Evolutionary conservation across 2,888 invertebrate genomes (phyloP), one percentile per base, ranked within the genome.

Genomic region (Iselma pallidipennis): DNA sequence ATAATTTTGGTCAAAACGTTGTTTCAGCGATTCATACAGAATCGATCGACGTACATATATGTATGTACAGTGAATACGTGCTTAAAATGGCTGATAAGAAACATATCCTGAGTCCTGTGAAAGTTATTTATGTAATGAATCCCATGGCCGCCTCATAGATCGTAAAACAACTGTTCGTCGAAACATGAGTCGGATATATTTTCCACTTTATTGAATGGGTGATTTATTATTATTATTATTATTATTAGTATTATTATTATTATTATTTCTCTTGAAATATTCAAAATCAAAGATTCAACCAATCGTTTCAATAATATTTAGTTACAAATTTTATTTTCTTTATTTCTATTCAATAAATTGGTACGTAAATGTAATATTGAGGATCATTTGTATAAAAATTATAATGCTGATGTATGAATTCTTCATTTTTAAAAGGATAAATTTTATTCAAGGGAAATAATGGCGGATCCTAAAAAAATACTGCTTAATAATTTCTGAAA

Each of bases 81-180:
- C 48, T 48, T 58, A 55, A 67, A 37, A 37, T 37, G 9, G 16
- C 31, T 33, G 31, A 37, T 6, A 6, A 9, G 9, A 10, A 37
- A 16, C 37, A 16, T 37, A 16, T 9, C 10, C 16, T 7, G 16
- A 45, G 23, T 45, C 64, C 68, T 65, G 58, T 66, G 66, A 66
- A 71, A 68, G 67, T 71, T 71, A 71, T 71, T 72, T 72, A 70
- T 71, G 69, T 72, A 72, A 72, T 69, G 69, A 71, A 71, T 69
- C 69, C 68, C 65, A 62, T 69, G 67, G 66, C 61, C 67, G 67
- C 66, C 21, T 23, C 61, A 61, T 67, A 61, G 65, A 63, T 69
- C 71, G 68, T 71, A 69, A 69, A 69, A 65, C 66, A 67, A 70
- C 66, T 66, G 69, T 63, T 67, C 66, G 54, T 59, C 57, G 56